Base-by-base conservation (phyloP, 1,140 invertebrate species). In the Drosophila chauvacae region DNA sequence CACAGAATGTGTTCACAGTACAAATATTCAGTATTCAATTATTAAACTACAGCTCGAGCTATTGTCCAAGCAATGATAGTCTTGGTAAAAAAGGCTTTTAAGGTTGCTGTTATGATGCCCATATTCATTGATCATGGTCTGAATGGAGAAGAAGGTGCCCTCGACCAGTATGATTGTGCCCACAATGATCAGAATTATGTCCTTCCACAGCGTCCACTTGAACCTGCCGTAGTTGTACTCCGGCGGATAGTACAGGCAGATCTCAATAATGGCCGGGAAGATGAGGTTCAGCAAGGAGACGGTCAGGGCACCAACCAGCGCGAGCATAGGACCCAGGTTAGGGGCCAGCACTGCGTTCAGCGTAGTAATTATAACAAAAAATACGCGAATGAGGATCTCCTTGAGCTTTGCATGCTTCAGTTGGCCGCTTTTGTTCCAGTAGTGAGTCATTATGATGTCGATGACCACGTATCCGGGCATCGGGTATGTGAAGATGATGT, bases 211-310 rank as follows among this genome's bases (percentile, higher is more conserved):
- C 37, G 42, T 81, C 82, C 82, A 85, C 23, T 16, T 44, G 0
- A 53, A 11, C 10, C 11, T 50, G 6, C 81, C 81, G 39, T 78
- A 86, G 4, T 39, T 71, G 30, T 60, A 70, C 6, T 75, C 53
- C n/a, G 50, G 42, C 14, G 50, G 11, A 55, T 74, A 86, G 4
- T 50, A 56, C 14, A 85, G 37, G 26, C 78, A 81, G 0, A 85
- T 26, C 0, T 85, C 78, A 1, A 81, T 71, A 5, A 50, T 45
- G 14, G 78, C 66, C 5, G 81, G 81, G 10, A 81, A 81, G 6
- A 85, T 39, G 0, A 85, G 20, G 44, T 85, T 85, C 37, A 85
- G 37, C 10, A 81, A 7, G 13, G 82, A 86, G 28, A 85, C 75
- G 35, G 81, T 41, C 3, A 85, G 63, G 0, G 81, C 61, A 1